Conservation (phyloP, 2,888 invertebrate species). For the Chrysopilus asiliformis region DNA sequence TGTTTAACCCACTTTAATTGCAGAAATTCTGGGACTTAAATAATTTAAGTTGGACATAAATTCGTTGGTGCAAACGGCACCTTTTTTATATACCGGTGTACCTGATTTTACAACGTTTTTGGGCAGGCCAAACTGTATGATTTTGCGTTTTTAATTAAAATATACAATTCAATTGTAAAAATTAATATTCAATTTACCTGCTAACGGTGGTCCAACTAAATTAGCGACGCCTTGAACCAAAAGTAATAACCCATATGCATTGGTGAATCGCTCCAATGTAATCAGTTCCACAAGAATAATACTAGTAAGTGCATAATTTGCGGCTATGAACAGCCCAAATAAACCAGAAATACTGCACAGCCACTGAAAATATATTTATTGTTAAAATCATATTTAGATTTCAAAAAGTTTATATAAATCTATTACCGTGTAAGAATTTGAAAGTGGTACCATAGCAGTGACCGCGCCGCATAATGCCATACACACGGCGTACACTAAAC, state of each 20-base stretch:
- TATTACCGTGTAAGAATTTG: constrained; percentile 22
- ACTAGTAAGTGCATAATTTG: constrained; percentile 82
- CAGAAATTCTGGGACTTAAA: no score
- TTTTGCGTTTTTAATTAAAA: no score
- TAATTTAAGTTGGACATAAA: no score
- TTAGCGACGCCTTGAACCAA: constrained; percentile 84
- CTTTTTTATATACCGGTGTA: no score
- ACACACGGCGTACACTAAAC: constrained; percentile 66
- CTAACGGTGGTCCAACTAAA: constrained; percentile 77
- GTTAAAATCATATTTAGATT: not conserved
- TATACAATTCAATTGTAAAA: no score
- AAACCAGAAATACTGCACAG: constrained; percentile 55
- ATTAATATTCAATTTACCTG: no score
- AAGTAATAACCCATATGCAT: constrained; percentile 77
- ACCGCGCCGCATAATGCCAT: constrained; percentile 59
- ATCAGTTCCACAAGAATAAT: constrained; percentile 83
- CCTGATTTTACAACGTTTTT: no score
- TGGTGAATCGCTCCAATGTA: constrained; percentile 80
- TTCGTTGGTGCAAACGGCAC: no score
- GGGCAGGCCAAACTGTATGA: no score
- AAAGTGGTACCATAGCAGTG: constrained; percentile 52
- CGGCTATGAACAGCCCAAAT: constrained; percentile 82
- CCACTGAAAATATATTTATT: constrained; percentile 19
- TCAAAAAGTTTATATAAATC: constrained; percentile 21
- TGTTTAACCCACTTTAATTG: no score